Base-by-base conservation (phyloP, 1,140 invertebrate species). In the Drosophila triauraria region DNA sequence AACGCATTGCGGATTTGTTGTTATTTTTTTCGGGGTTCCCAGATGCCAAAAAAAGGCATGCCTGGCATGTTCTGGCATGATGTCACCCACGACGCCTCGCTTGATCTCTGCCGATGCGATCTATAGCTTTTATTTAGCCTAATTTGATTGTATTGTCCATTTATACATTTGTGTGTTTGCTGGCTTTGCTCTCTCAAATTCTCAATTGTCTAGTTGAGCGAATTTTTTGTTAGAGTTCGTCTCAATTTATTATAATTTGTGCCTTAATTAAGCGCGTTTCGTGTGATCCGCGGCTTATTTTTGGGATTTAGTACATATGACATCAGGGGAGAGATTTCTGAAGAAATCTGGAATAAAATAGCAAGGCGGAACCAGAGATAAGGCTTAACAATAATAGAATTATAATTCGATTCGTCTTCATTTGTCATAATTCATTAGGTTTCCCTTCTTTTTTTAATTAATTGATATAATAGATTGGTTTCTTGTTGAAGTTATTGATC, bases 251-350 rank as follows among this genome's bases (percentile, higher is more conserved):
- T 62, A 10, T 61, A 25, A 38, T 20, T 51, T 27, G 38, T 27
- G 61, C 0, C 38, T 32, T 27, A 38, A 48, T 62, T 62, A n/a
- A 47, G 32, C 32, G 35, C 56, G 44, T 40, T 40, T 15, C 30
- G 9, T 57, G 23, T 59, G 48, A 69, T 53, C 46, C 23, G 23
- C 15, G 54, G 30, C 80, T 81, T 81, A 58, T 42, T 65, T 71
- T 51, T 78, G 42, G 20, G 6, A 25, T 43, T 40, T 32, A 44
- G 25, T 32, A 35, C 38, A 64, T 32, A 79, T 83, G 75, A 83
- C 57, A 79, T 82, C 65, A 82, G 76, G 80, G 46, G 17, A 30
- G 38, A 20, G 38, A 63, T 63, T 58, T 50, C 48, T 15, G 27
- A 1, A 32, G 27, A 30, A 5, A 30, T 30, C 27, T 30, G 27